Conservation (phyloP, 2,113 vertebrate species). For the Muntiacus reevesi region DNA sequence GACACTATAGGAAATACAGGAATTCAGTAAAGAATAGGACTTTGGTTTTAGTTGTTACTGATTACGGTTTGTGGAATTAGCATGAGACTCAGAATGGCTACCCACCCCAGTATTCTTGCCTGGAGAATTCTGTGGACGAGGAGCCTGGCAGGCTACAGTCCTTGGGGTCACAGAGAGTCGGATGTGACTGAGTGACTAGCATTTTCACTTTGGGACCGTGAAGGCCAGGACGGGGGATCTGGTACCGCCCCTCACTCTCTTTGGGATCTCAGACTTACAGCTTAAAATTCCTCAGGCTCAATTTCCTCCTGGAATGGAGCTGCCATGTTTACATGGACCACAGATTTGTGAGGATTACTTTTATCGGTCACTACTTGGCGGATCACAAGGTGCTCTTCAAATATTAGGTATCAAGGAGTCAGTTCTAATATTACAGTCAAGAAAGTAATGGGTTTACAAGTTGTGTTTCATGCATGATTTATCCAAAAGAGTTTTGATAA, state of each 20-base stretch:
- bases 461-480: neutral
- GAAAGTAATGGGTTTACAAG: neutral
- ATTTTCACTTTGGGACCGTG: neutral
- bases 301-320: neutral
- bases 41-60: too few species aligned
- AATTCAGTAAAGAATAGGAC: too few species aligned
- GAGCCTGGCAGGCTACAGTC: too few species aligned
- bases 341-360: neutral
- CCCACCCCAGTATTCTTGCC: too few species aligned
- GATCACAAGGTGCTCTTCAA: neutral
- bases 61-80: too few species aligned
- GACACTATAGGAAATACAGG: too few species aligned
- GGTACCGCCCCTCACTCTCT: neutral
- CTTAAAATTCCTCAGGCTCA: neutral
- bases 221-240: neutral
- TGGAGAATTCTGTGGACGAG: too few species aligned
- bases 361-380: neutral
- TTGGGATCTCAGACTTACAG: neutral
- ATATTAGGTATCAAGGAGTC: neutral
- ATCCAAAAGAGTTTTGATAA: neutral
- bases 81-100: too few species aligned
- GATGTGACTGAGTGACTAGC: too few species aligned
- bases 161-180: too few species aligned
- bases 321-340: neutral
- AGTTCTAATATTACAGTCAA: neutral